phyloP scores from a whole-genome alignment of 2,888 invertebrate species.

The Leuctra nigra region DNA sequence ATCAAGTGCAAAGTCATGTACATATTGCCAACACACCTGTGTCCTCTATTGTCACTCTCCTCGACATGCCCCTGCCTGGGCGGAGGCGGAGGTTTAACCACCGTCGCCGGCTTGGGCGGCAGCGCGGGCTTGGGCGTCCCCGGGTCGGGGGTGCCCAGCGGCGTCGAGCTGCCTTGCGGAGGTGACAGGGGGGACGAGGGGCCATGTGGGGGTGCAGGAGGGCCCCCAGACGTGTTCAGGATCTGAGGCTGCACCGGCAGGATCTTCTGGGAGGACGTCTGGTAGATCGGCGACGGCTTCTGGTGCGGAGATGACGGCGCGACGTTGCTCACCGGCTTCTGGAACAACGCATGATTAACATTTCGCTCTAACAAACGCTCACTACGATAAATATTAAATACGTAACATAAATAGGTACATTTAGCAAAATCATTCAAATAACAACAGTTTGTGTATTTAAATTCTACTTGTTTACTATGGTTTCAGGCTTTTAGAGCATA shows the following conservation, averaged over 20 bases:
- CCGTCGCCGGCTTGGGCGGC: constrained; percentile 74
- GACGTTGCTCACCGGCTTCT: constrained; percentile 83
- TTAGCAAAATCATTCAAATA: too few species aligned
- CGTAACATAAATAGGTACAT: too few species aligned
- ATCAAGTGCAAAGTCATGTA: too few species aligned
- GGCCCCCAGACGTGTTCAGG: too few species aligned
- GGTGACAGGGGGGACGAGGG: constrained; percentile 43
- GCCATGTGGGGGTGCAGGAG: constrained; percentile 29
- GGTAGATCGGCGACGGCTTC: constrained; percentile 69
- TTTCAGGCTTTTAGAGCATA: too few species aligned
- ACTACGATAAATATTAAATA: too few species aligned
- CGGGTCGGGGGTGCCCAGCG: constrained; percentile 44
- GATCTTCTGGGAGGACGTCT: constrained; percentile 73
- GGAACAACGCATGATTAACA: constrained; percentile 36
- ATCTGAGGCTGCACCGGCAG: constrained; percentile 75
- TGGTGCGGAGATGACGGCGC: constrained; percentile 59
- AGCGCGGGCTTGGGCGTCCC: constrained; percentile 61
- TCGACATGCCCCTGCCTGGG: constrained; percentile 43
- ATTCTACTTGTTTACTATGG: too few species aligned
- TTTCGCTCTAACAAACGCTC: too few species aligned
- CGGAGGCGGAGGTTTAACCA: constrained; percentile 45
- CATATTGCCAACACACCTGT: too few species aligned
- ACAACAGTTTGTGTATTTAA: too few species aligned
- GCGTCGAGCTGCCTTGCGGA: constrained; percentile 53
- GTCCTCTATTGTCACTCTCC: constrained; percentile 12